Percentiles rank a stretch among this genome's conserved stretches.
phyloP scores from a whole-genome alignment of 2,888 invertebrate genomes.

The Drosophila mimetica region DNA sequence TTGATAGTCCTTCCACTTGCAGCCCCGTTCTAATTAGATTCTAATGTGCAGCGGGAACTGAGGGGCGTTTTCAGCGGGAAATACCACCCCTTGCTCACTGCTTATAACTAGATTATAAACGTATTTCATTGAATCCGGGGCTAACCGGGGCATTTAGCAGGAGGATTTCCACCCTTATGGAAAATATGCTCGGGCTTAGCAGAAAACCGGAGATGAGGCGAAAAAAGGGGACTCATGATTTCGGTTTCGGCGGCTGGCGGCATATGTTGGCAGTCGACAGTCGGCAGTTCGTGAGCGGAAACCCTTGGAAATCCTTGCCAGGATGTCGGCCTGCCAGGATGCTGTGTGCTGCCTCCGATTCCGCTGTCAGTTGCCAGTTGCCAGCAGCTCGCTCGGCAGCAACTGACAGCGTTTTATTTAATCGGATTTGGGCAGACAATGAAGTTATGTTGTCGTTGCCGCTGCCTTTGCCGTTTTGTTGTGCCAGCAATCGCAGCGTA shows the following conservation, averaged over 20 bases:
- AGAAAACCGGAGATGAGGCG: constrained; percentile 5
- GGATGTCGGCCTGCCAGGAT: constrained; percentile 67
- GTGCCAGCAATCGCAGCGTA: constrained; percentile 57
- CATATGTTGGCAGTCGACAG: constrained; percentile 70
- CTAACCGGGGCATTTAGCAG: constrained; percentile 34
- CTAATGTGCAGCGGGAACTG: constrained; percentile 67
- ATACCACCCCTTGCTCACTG: constrained; percentile 32
- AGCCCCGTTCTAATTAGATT: constrained; percentile 75
- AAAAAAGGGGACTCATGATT: constrained; percentile 54
- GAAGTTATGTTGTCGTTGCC: constrained; percentile 54
- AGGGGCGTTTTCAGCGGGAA: constrained; percentile 32
- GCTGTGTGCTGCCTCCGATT: constrained; percentile 69
- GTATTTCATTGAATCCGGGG: constrained; percentile 60
- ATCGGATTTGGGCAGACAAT: constrained; percentile 75
- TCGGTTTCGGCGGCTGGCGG: constrained; percentile 63
- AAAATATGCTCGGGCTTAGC: constrained; percentile 52
- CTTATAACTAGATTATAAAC: constrained; percentile 80
- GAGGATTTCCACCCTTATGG: constrained; percentile 57
- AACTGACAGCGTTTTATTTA: constrained; percentile 71
- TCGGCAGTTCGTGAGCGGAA: constrained; percentile 50
- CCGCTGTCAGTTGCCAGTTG: constrained; percentile 50
- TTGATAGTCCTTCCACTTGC: constrained; percentile 60
- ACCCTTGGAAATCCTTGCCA: constrained; percentile 77
- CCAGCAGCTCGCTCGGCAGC: constrained; percentile 28
- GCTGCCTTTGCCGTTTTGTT: constrained; percentile 53